Base-by-base conservation (phyloP, 2,888 invertebrate species). In the Chymomyza caudatula region DNA sequence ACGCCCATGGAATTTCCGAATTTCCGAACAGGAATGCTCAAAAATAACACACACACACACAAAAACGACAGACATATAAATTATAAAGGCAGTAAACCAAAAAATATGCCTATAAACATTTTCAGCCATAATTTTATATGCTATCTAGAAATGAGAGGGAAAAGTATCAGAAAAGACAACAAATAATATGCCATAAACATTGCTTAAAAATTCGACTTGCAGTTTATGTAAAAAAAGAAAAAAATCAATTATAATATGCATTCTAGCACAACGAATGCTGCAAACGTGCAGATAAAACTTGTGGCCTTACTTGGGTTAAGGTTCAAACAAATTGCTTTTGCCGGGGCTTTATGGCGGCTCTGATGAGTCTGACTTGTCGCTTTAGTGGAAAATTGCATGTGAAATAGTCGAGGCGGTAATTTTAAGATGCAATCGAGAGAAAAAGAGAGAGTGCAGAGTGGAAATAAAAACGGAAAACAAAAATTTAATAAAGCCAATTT, bases 241-340 rank as follows among this genome's bases (percentile, higher is more conserved):
- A 51, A 51, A 19, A 20, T 52, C 54, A 22, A 67, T 76, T 65
- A 60, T 55, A 57, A 43, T 55, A 49, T 55, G 43, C 51, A 65
- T 52, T 63, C 22, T 58, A 55, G 76, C 73, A 64, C 63, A 73
- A 63, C 75, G 73, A 75, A 75, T 75, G 60, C 56, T 5, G 13
- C 47, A 23, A 60, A 68, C 75, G 75, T 75, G 75, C 76, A 52
- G 52, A 52, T n/a, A 42, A 47, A 47, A 47, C 15, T 19, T 47
- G 47, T 6, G 8, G 53, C 53, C 19, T 8, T 8, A 23, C 25
- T 13, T 73, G 68, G 81, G 71, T 66, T 70, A 80, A 70, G 77
- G 84, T 83, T 80, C 80, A 80, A 80, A 78, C 65, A 80, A 80
- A 83, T 80, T 80, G 78, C 81, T 75, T 73, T 61, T 37, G n/a